Conservation (phyloP, 2,113 vertebrate genomes). For the Fukomys damarensis region DNA sequence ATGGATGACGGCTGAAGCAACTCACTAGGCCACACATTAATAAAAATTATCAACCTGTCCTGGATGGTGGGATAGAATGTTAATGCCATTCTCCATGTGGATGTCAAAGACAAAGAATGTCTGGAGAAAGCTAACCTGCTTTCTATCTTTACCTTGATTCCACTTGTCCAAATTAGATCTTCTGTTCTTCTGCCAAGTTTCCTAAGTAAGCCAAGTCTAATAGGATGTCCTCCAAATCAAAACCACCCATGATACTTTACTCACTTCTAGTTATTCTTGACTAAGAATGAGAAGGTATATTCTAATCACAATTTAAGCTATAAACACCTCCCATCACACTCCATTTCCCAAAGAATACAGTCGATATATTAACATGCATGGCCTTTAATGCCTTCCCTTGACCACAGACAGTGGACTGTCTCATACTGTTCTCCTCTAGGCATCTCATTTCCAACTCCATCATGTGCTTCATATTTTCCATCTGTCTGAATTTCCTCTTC, state of each 20-base stretch:
- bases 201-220: constrained; percentile 42
- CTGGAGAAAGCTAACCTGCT: constrained; percentile 65
- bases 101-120: constrained; percentile 64
- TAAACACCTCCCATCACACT: not conserved
- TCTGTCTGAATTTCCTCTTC: not conserved
- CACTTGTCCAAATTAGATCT: constrained; percentile 61
- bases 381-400: not conserved
- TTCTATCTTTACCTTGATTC: constrained; percentile 69
- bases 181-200: constrained; percentile 75
- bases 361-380: not conserved
- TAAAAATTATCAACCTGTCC: constrained; percentile 76
- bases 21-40: constrained; percentile 74
- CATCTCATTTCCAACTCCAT: not conserved
- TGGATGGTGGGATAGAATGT: constrained; percentile 56
- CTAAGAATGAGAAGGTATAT: not conserved
- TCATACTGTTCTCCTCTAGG: not conserved
- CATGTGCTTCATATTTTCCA: not conserved
- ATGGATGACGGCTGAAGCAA: constrained; percentile 76
- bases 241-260: constrained; percentile 17
- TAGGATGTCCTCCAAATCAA: not conserved
- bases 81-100: constrained; percentile 65
- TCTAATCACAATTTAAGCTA: not conserved
- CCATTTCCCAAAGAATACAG: not conserved
- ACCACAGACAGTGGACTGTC: not conserved
- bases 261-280: not conserved